phyloP scores from a whole-genome alignment of 2,113 vertebrate species.

The Asarcornis scutulata region DNA sequence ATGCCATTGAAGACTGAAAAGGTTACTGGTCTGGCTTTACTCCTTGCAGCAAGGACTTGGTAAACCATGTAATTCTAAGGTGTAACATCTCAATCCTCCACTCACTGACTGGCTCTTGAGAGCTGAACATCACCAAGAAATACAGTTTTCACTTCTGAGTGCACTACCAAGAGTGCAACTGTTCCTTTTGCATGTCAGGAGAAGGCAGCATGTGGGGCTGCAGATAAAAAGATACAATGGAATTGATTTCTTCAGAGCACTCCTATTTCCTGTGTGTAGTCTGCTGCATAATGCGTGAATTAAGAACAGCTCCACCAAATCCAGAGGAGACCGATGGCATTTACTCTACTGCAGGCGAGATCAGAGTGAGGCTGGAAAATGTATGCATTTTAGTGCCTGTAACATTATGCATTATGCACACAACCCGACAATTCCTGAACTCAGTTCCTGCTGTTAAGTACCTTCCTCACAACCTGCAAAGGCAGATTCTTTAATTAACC shows the following conservation, averaged over 20 bases:
- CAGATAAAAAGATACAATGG: background rate
- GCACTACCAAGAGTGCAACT: background rate
- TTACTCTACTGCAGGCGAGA: background rate
- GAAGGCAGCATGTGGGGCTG: background rate
- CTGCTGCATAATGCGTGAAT: background rate
- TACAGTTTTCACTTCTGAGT: background rate
- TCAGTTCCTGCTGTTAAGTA: constrained; percentile 60
- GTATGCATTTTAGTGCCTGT: constrained; percentile 7
- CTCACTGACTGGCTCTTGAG: background rate
- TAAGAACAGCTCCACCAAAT: background rate
- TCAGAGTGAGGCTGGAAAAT: constrained; percentile 11
- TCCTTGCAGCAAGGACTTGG: background rate
- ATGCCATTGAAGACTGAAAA: background rate
- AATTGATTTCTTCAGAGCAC: background rate
- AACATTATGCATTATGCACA: constrained; percentile 58
- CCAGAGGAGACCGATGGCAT: background rate
- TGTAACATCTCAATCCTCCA: background rate
- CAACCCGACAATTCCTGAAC: constrained; percentile 15
- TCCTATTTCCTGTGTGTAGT: background rate
- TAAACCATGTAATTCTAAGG: background rate
- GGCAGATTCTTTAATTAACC: constrained; percentile 73
- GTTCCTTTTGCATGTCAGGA: background rate
- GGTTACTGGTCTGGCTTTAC: background rate
- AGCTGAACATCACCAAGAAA: background rate
- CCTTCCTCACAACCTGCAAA: constrained; percentile 62